Conservation (phyloP, 2,797 vertebrate genomes). For the Sebastes cheni region DNA sequence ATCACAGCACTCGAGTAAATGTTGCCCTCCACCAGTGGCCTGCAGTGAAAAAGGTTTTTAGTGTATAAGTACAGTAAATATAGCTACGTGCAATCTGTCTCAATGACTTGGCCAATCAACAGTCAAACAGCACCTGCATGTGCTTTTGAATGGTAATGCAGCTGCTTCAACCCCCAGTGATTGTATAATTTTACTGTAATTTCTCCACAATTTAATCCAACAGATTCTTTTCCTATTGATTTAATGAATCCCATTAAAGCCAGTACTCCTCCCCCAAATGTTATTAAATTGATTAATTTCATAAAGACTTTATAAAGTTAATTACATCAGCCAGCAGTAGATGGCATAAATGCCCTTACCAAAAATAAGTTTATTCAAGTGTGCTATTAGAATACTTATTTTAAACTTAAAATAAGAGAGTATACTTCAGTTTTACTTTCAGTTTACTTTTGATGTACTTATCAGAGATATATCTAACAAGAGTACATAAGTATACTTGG, state of each 20-base stretch:
- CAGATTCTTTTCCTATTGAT: neutral
- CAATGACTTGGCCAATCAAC: neutral
- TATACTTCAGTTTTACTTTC: too few species aligned
- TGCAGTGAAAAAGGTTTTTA: neutral
- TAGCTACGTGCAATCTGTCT: neutral
- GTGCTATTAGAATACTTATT: too few species aligned
- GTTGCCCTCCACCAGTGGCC: neutral
- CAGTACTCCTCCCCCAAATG: neutral
- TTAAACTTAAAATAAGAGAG: too few species aligned
- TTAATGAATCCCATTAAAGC: neutral
- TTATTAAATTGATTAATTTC: neutral
- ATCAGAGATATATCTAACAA: too few species aligned
- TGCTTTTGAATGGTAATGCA: slow-evolving; percentile 50
- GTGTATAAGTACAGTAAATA: neutral
- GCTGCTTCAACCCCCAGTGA: neutral
- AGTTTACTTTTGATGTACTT: too few species aligned
- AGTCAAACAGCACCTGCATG: slow-evolving; percentile 67
- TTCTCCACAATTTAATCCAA: neutral
- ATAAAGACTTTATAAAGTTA: neutral
- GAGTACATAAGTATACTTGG: too few species aligned
- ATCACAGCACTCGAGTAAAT: neutral
- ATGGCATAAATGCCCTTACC: too few species aligned
- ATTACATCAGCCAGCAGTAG: neutral
- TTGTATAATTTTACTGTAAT: neutral
- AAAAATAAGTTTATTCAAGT: neutral